Conservation (phyloP, 2,888 invertebrate species). For the Limnephilus marmoratus region DNA sequence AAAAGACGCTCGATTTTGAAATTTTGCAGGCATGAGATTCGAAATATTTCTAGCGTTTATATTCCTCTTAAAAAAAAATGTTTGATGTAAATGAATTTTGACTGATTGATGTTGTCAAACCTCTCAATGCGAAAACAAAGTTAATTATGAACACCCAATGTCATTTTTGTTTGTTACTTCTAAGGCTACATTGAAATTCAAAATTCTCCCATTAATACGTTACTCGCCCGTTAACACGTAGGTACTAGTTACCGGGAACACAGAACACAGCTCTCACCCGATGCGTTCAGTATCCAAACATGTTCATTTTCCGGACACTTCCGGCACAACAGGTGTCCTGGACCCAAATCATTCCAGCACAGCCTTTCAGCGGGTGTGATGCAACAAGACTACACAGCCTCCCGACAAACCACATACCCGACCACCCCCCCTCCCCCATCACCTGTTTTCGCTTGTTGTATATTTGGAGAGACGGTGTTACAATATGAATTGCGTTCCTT, state of each 20-base stretch:
- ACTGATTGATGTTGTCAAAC: neutral
- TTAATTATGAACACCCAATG: neutral
- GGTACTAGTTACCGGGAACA: neutral
- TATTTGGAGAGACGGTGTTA: neutral
- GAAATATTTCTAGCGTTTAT: no score
- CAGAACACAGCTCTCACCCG: neutral
- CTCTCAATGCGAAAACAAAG: neutral
- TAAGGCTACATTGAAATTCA: neutral
- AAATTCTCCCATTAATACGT: neutral
- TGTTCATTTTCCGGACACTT: conserved; percentile 38
- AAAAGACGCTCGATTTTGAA: no score
- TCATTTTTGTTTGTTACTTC: neutral
- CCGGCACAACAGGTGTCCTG: conserved; percentile 52
- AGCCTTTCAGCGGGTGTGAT: neutral
- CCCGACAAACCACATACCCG: neutral
- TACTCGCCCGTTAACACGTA: neutral
- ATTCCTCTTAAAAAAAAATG: no score
- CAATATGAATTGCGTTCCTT: neutral
- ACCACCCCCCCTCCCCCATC: neutral
- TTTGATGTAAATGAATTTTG: neutral
- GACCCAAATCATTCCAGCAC: conserved; percentile 42
- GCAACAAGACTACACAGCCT: neutral
- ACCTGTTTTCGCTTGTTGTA: neutral
- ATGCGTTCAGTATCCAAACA: conserved; percentile 14
- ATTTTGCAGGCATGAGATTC: no score